Conservation (phyloP, 2,888 invertebrate species). For the Sphinx pinastri region DNA sequence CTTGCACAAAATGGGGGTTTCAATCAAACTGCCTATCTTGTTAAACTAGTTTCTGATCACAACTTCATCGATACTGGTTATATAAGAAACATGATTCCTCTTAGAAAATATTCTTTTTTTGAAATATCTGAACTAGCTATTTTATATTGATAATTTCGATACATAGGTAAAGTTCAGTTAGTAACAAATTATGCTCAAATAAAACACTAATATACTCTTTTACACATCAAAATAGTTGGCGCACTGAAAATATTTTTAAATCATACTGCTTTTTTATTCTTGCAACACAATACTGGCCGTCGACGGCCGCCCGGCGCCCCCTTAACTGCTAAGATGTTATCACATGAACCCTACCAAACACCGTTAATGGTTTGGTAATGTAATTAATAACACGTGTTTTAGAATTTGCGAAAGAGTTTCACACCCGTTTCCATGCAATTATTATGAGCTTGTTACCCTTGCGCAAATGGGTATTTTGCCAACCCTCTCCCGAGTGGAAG, state of each 20-base stretch:
- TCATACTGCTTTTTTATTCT: background rate
- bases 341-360: slow-evolving; percentile 13
- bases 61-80: background rate
- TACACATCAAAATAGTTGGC: background rate
- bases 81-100: background rate
- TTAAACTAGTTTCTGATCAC: slow-evolving; percentile 18
- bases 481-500: background rate
- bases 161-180: no score
- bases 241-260: background rate
- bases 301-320: background rate
- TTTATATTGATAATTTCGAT: no score
- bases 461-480: background rate
- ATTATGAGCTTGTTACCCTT: slow-evolving; percentile 19
- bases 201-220: no score
- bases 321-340: slow-evolving; percentile 21
- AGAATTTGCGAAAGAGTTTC: slow-evolving; percentile 17
- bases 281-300: slow-evolving; percentile 5
- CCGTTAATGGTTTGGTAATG: slow-evolving; percentile 19
- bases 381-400: slow-evolving; percentile 23
- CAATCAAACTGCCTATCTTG: slow-evolving; percentile 19
- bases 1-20: slow-evolving; percentile 9
- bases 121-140: background rate
- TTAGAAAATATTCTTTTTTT: background rate
- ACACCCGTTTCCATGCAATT: slow-evolving; percentile 13
- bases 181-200: no score